Conservation (phyloP, 2,113 vertebrate species). For the Python bivittatus region DNA sequence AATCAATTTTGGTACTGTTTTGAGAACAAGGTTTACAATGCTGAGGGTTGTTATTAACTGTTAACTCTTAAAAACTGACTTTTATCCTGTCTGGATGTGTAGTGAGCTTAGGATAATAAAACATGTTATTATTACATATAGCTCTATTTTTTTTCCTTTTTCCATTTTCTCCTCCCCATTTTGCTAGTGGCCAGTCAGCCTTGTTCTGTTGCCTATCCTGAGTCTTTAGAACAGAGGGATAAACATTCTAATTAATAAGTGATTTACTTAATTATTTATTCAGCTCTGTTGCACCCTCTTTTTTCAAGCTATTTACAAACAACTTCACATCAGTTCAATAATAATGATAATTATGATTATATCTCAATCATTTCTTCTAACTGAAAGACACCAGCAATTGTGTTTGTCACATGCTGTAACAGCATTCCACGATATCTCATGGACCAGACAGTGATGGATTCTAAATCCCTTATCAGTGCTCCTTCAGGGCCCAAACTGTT, state of each 20-base stretch:
- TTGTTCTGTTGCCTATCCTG: not conserved
- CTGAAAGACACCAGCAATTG: constrained; percentile 27
- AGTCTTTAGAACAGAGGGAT: not conserved
- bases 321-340: not conserved
- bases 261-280: not conserved
- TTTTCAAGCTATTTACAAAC: not conserved
- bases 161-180: not conserved
- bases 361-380: constrained; percentile 4
- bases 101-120: not conserved
- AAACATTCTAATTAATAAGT: not conserved
- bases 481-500: constrained; percentile 58
- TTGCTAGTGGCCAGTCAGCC: not conserved
- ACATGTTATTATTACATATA: not conserved
- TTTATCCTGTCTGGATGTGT: constrained; percentile 32
- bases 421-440: constrained; percentile 34
- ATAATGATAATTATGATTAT: not conserved
- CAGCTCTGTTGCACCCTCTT: not conserved
- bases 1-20: not conserved
- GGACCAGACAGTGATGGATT: constrained; percentile 33
- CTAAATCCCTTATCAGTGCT: constrained; percentile 65
- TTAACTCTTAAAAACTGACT: not conserved
- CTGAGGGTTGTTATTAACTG: not conserved
- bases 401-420: not conserved
- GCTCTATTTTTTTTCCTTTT: constrained; percentile 42
- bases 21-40: not conserved